phyloP scores from a whole-genome alignment of 2,888 invertebrate species.

The Lepidocyrtinus sp. region DNA sequence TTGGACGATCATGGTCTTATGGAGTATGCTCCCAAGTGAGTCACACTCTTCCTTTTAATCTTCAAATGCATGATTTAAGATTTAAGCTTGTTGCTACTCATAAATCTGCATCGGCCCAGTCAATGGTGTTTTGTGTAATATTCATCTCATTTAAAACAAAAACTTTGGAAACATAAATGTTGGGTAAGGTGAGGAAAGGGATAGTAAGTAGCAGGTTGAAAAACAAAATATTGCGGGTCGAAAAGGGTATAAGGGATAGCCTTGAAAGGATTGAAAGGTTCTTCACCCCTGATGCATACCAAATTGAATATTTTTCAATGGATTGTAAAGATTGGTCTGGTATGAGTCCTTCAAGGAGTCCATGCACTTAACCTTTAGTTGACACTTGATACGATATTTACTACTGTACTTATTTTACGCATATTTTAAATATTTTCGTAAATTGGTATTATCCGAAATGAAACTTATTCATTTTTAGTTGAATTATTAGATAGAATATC shows the following conservation, averaged over 20 bases:
- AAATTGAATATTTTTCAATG: background rate
- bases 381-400: no score
- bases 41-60: conserved; percentile 1
- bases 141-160: background rate
- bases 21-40: conserved; percentile 74
- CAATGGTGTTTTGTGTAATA: background rate
- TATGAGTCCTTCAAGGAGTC: conserved; percentile 34
- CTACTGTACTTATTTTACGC: no score
- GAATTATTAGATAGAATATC: no score
- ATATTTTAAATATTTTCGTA: no score
- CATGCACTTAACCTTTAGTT: conserved; percentile 28
- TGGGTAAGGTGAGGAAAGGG: conserved; percentile 18
- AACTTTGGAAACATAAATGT: background rate
- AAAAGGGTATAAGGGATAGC: conserved; percentile 19
- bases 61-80: background rate
- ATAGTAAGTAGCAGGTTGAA: conserved; percentile 16
- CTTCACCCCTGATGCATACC: background rate
- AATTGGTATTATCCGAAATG: no score
- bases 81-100: background rate
- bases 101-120: background rate
- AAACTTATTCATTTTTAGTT: no score
- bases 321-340: background rate
- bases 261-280: conserved; percentile 28
- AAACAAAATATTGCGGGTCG: background rate
- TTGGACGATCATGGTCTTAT: conserved; percentile 74